These are phyloP conservation scores for Troides oblongomaculatus DNA, from an alignment of 2,888 invertebrate genomes.

Conservation along the genomic window DNA sequence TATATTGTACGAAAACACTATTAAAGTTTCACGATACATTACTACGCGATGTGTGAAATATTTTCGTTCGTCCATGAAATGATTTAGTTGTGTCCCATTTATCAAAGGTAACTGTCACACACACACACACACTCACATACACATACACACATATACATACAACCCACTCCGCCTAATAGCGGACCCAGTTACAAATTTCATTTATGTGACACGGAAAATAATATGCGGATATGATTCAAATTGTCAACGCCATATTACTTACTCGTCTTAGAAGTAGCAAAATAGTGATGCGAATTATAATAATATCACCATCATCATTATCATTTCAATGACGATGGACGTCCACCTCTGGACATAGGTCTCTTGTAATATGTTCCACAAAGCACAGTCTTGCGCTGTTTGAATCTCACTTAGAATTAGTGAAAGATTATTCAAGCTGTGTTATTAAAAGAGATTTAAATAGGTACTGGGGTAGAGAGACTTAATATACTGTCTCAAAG, in stretches of 20 bases:
- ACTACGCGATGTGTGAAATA: slow-evolving; percentile 59
- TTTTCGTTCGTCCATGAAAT: slow-evolving; percentile 50
- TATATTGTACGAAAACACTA: slow-evolving; percentile 33
- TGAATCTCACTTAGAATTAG: too few relatives aligned
- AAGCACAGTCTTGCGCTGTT: too few relatives aligned
- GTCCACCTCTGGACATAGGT: too few relatives aligned
- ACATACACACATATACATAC: slow-evolving; percentile 35
- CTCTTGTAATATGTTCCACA: too few relatives aligned
- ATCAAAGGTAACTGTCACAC: slow-evolving; percentile 61
- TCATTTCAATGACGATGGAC: too few relatives aligned
- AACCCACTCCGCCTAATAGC: slow-evolving; percentile 42
- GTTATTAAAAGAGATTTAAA: too few relatives aligned
- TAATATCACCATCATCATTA: too few relatives aligned
- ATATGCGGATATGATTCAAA: slow-evolving; percentile 16
- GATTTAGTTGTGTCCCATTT: slow-evolving; percentile 60
- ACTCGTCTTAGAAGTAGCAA: slow-evolving; percentile 4
- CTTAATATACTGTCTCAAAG: too few relatives aligned
- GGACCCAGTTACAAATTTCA: slow-evolving; percentile 34
- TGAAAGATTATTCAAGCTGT: too few relatives aligned
- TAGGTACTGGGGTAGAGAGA: too few relatives aligned
- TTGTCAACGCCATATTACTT: slow-evolving; percentile 20
- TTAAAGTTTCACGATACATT: slow-evolving; percentile 55
- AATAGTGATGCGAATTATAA: neutral
- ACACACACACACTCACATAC: slow-evolving; percentile 29
- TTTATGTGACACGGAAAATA: slow-evolving; percentile 26